A percentile compares a stretch with the other conserved stretches of the same genome.
These are phyloP conservation scores for Trachymyrmex septentrionalis DNA, from an alignment of 1,140 invertebrate genomes.

Conservation along the genomic window DNA sequence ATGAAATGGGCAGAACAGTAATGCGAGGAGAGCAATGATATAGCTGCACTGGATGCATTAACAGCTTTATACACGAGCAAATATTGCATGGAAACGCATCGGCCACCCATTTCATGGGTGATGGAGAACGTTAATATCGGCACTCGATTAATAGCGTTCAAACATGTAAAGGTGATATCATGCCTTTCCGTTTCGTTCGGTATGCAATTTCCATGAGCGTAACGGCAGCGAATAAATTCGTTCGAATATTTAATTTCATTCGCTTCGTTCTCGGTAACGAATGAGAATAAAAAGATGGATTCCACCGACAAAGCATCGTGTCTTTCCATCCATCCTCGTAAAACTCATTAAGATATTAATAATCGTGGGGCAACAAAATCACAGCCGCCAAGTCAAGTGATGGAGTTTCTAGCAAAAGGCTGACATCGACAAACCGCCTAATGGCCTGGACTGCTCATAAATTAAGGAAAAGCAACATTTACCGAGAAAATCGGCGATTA, in stretches of 20 bases:
- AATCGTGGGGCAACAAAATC: slow-evolving; percentile 12
- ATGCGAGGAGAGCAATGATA: slow-evolving; percentile 30
- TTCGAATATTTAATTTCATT: neutral
- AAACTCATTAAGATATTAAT: slow-evolving; percentile 50
- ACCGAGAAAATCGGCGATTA: neutral
- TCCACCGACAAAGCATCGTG: neutral
- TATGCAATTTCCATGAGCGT: slow-evolving; percentile 21
- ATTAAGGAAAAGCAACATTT: slow-evolving; percentile 34
- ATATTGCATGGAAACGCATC: slow-evolving; percentile 44
- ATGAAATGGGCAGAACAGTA: neutral
- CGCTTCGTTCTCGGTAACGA: neutral
- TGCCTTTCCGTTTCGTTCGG: slow-evolving; percentile 21
- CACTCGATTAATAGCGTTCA: slow-evolving; percentile 26
- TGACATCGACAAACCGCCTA: neutral
- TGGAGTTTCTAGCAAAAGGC: slow-evolving; percentile 24
- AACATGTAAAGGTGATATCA: slow-evolving; percentile 15
- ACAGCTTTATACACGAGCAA: neutral
- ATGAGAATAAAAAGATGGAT: neutral
- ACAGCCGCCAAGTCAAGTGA: slow-evolving; percentile 11
- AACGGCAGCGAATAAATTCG: neutral
- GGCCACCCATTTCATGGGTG: neutral
- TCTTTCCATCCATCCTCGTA: neutral
- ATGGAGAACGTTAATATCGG: slow-evolving; percentile 25
- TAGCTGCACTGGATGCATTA: neutral
- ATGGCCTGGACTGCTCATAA: neutral